These are phyloP conservation scores for Pogonomyrmex barbatus DNA, from an alignment of 1,140 invertebrate genomes.

Conservation along the genomic window DNA sequence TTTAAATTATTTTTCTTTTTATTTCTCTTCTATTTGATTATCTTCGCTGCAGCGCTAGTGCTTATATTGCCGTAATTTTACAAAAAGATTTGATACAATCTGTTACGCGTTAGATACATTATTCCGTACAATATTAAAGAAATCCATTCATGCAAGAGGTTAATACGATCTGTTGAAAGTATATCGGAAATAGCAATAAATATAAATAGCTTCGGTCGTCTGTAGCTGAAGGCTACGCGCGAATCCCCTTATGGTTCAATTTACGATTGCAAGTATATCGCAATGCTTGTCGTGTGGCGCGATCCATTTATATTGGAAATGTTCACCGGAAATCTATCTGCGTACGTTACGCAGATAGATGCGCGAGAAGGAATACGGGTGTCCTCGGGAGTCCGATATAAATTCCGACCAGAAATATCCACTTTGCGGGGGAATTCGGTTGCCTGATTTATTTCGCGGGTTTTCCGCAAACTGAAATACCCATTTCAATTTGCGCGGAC, in stretches of 20 bases:
- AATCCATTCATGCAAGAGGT: background rate
- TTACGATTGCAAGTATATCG: constrained; percentile 58
- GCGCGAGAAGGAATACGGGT: constrained; percentile 25
- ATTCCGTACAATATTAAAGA: background rate
- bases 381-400: constrained; percentile 41
- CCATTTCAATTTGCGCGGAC: constrained; percentile 61
- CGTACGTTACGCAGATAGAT: background rate
- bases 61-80: background rate
- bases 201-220: constrained; percentile 41
- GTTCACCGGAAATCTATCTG: constrained; percentile 30
- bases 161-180: constrained; percentile 52
- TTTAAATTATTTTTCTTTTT: background rate
- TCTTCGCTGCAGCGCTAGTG: background rate
- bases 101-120: background rate
- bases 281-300: constrained; percentile 44
- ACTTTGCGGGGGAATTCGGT: constrained; percentile 64
- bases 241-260: constrained; percentile 42
- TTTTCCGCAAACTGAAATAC: constrained; percentile 42
- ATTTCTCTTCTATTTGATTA: background rate
- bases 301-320: constrained; percentile 68
- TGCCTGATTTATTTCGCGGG: constrained; percentile 59
- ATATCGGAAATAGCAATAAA: constrained; percentile 17
- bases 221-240: constrained; percentile 30
- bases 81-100: background rate
- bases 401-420: constrained; percentile 71